Evolutionary conservation across 2,113 vertebrate species (phyloP).

Genomic region (Lanius ludovicianus): DNA sequence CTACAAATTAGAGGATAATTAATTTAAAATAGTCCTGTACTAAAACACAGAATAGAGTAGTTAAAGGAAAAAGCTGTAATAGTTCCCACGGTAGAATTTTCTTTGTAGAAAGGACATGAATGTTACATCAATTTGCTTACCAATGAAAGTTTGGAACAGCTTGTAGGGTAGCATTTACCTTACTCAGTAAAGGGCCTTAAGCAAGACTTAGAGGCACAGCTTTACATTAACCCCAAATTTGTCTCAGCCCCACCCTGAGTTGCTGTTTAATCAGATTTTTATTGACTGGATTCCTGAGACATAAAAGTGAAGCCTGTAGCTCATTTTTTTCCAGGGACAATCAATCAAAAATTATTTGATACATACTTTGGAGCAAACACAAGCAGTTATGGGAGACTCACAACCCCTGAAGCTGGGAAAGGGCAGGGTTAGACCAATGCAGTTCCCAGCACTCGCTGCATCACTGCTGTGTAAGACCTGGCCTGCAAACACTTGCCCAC

Average conservation of each 20-base stretch:
- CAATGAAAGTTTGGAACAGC: background rate
- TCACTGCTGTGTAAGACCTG: rapidly evolving
- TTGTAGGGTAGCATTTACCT: background rate
- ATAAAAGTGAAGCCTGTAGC: background rate
- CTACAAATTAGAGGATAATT: slow-evolving; percentile 46
- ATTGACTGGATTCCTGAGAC: background rate
- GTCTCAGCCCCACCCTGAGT: background rate
- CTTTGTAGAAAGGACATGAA: background rate
- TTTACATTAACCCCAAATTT: background rate
- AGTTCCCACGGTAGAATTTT: background rate
- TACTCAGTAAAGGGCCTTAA: background rate
- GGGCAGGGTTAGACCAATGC: background rate
- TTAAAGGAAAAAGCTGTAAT: slow-evolving; percentile 32
- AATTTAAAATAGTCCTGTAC: slow-evolving; percentile 41
- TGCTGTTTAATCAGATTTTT: background rate
- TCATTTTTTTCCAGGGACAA: background rate
- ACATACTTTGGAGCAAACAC: background rate
- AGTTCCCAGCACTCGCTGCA: rapidly evolving
- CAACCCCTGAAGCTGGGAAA: background rate
- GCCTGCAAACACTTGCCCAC: rapidly evolving
- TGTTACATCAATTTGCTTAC: background rate
- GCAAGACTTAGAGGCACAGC: background rate
- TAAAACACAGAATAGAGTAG: slow-evolving; percentile 15
- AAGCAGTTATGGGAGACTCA: background rate
- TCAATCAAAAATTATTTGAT: background rate